Percentiles rank a stretch among this genome's conserved stretches.
Evolutionary conservation across 2,888 invertebrate genomes (phyloP).

Genomic region (Branchipolynoe longqiensis): DNA sequence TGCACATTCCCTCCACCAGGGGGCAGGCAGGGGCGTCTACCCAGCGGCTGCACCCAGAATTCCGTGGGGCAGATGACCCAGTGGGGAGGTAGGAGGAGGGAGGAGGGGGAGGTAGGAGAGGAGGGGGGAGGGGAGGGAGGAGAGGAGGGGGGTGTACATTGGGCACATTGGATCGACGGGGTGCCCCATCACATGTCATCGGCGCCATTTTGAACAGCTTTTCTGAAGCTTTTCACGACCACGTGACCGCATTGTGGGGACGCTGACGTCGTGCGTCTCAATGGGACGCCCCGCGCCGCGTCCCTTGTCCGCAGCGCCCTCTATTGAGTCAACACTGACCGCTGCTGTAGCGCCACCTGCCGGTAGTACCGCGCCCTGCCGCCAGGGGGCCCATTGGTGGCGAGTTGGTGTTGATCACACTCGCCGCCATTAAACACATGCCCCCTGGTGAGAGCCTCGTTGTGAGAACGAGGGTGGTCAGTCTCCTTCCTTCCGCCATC

Average conservation of each 20-base stretch:
- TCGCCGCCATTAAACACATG: conserved; percentile 47
- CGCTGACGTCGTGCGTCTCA: conserved; percentile 14
- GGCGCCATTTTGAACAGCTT: conserved; percentile 41
- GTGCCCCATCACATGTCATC: conserved; percentile 53
- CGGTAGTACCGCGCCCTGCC: conserved; percentile 3
- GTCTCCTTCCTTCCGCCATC: conserved; percentile 30
- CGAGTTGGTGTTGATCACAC: conserved; percentile 47
- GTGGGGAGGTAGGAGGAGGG: too few relatives aligned
- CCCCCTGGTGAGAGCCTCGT: conserved; percentile 47
- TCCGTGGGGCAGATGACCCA: conserved; percentile 26
- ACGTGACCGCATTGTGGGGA: neutral
- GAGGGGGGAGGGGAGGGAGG: too few relatives aligned
- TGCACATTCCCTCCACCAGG: conserved; percentile 43
- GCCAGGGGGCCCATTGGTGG: conserved; percentile 6
- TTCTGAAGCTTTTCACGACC: conserved; percentile 50
- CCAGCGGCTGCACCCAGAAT: conserved; percentile 29
- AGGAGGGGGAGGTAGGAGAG: too few relatives aligned
- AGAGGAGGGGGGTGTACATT: neutral
- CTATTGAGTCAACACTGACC: conserved; percentile 18
- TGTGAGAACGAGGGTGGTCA: conserved; percentile 31
- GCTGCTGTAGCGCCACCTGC: conserved; percentile 8
- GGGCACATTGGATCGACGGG: conserved; percentile 29
- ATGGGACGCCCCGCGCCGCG: conserved; percentile 1
- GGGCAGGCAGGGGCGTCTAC: conserved; percentile 27
- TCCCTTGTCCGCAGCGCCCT: neutral